Conservation (phyloP, 2,113 vertebrate species). For the Abramis brama region DNA sequence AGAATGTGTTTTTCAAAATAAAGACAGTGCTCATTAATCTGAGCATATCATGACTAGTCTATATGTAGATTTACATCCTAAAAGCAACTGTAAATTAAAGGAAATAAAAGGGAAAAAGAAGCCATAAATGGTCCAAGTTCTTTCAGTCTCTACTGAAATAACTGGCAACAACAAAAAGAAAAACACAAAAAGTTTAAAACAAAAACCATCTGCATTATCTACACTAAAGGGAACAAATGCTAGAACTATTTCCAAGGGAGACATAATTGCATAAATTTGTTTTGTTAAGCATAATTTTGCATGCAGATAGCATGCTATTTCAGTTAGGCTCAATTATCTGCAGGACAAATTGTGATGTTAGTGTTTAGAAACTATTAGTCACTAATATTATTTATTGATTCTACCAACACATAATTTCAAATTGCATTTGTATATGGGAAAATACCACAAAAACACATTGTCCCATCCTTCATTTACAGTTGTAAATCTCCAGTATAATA, state of each 20-base stretch:
- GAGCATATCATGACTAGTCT: background rate
- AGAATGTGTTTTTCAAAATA: background rate
- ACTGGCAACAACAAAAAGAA: background rate
- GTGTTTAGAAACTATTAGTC: slow-evolving; percentile 24
- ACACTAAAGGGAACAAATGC: background rate
- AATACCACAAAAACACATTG: background rate
- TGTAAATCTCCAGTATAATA: background rate
- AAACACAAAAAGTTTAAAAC: too few species aligned
- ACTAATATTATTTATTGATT: background rate
- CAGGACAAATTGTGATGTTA: background rate
- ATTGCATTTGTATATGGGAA: background rate
- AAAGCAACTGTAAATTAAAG: background rate
- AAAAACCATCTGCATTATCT: background rate
- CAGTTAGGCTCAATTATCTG: background rate
- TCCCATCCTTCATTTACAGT: background rate
- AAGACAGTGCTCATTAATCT: background rate
- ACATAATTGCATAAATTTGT: background rate
- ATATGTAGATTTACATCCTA: background rate
- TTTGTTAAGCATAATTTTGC: background rate
- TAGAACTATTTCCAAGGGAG: background rate
- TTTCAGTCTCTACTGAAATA: background rate
- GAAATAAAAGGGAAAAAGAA: background rate
- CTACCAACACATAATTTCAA: background rate
- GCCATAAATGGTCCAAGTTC: background rate
- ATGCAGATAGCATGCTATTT: background rate